Evolutionary conservation across 2,113 vertebrate species (phyloP).

Genomic region (Forbesichthys papilliferus): DNA sequence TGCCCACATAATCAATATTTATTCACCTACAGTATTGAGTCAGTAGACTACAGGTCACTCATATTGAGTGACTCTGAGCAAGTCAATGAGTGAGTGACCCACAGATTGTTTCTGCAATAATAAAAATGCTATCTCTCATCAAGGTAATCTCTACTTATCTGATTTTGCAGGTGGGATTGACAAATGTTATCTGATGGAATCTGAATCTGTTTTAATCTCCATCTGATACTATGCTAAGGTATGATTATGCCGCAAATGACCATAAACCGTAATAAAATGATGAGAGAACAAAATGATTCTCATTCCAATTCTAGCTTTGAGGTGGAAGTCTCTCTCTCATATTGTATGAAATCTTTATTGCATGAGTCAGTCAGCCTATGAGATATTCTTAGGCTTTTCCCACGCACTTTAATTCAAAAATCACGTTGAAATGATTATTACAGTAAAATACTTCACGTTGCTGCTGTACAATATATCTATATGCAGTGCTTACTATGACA

Average conservation of each 20-base stretch:
- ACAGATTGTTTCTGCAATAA: constrained; percentile 41
- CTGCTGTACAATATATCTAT: background rate
- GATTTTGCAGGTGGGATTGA: constrained; percentile 39
- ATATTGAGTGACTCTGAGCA: constrained; percentile 6
- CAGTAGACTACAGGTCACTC: no score
- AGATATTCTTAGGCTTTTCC: background rate
- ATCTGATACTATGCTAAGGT: constrained; percentile 34
- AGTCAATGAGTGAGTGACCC: constrained; percentile 22
- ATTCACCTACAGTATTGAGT: background rate
- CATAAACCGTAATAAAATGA: constrained; percentile 31
- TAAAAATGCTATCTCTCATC: constrained; percentile 34
- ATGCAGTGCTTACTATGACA: background rate
- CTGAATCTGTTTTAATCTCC: constrained; percentile 35
- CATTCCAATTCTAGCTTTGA: constrained; percentile 25
- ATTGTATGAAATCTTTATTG: constrained; percentile 32
- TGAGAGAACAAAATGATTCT: background rate
- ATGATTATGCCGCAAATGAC: constrained; percentile 10
- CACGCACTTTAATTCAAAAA: no score
- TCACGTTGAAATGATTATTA: constrained; percentile 8
- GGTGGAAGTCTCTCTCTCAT: constrained; percentile 16
- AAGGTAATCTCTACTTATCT: constrained; percentile 45
- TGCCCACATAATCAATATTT: constrained; percentile 41
- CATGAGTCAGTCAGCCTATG: background rate
- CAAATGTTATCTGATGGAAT: constrained; percentile 9
- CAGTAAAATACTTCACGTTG: background rate